Percentiles rank a stretch among this genome's conserved stretches.
Evolutionary conservation across 1,140 invertebrate species (phyloP).

Genomic region (Campodea augens): DNA sequence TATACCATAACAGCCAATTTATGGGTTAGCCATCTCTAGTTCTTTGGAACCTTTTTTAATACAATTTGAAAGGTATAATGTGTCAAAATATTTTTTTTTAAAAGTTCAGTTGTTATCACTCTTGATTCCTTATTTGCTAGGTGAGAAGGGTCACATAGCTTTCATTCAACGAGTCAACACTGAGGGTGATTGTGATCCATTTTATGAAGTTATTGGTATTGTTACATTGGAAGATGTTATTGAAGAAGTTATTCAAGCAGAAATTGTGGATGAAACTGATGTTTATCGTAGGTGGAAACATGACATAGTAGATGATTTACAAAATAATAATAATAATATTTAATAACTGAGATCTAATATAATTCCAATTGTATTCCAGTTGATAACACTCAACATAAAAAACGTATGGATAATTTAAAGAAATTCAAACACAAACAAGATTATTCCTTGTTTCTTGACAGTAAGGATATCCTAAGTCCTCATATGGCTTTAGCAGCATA

Average conservation of each 20-base stretch:
- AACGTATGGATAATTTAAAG: constrained; percentile 33
- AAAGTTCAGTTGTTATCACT: too few relatives aligned
- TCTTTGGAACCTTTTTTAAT: too few relatives aligned
- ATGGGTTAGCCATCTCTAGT: too few relatives aligned
- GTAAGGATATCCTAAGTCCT: constrained; percentile 57
- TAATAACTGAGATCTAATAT: constrained; percentile 8
- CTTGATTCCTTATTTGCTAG: too few relatives aligned
- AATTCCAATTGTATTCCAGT: constrained; percentile 30
- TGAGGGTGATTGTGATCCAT: constrained; percentile 66
- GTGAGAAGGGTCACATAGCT: constrained; percentile 79
- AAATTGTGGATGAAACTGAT: too few relatives aligned
- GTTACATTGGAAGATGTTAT: constrained; percentile 90
- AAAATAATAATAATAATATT: not conserved
- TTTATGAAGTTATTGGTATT: constrained; percentile 73
- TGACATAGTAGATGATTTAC: too few relatives aligned
- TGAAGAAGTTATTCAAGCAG: constrained; percentile 83
- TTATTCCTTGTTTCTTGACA: constrained; percentile 61
- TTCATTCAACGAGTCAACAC: constrained; percentile 72
- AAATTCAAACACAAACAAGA: constrained; percentile 40
- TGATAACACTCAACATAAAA: constrained; percentile 53
- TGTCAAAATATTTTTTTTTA: too few relatives aligned
- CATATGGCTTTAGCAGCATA: constrained; percentile 82
- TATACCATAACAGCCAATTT: too few relatives aligned
- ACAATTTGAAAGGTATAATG: too few relatives aligned
- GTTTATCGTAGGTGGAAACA: constrained; percentile 49